Conservation (phyloP, 2,888 invertebrate genomes). For the Schizaphis graminum region DNA sequence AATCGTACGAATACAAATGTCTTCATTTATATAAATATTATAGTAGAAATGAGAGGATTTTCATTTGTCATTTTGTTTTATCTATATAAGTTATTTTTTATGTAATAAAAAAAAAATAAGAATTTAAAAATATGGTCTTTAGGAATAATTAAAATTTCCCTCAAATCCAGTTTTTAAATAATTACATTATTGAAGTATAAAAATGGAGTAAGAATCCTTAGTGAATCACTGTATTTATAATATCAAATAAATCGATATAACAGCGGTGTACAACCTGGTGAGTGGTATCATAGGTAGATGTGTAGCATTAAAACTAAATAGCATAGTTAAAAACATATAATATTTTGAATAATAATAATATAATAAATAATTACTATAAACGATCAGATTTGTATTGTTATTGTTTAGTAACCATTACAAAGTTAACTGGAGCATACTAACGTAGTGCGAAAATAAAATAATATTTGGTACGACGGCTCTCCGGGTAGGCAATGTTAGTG, state of each 20-base stretch:
- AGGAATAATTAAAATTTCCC: too few relatives aligned
- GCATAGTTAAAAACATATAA: not conserved
- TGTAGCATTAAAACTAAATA: not conserved
- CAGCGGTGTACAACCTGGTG: not conserved
- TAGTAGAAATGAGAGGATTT: too few relatives aligned
- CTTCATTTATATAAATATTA: too few relatives aligned
- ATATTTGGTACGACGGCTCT: not conserved
- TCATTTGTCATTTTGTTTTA: too few relatives aligned
- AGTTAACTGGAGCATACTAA: not conserved
- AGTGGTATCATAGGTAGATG: not conserved
- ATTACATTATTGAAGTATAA: too few relatives aligned
- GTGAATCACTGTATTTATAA: not conserved
- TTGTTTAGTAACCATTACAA: not conserved
- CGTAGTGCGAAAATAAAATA: not conserved
- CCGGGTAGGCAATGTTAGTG: conserved; percentile 14
- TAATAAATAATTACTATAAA: not conserved
- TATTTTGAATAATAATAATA: not conserved
- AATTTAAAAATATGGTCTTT: too few relatives aligned
- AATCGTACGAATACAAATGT: too few relatives aligned
- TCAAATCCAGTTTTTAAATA: too few relatives aligned
- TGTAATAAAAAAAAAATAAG: too few relatives aligned
- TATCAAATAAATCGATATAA: not conserved
- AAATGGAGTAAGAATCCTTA: too few relatives aligned
- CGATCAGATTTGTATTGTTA: not conserved
- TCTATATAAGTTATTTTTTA: too few relatives aligned